phyloP scores from a whole-genome alignment of 2,888 invertebrate species.

The Baronia brevicornis region DNA sequence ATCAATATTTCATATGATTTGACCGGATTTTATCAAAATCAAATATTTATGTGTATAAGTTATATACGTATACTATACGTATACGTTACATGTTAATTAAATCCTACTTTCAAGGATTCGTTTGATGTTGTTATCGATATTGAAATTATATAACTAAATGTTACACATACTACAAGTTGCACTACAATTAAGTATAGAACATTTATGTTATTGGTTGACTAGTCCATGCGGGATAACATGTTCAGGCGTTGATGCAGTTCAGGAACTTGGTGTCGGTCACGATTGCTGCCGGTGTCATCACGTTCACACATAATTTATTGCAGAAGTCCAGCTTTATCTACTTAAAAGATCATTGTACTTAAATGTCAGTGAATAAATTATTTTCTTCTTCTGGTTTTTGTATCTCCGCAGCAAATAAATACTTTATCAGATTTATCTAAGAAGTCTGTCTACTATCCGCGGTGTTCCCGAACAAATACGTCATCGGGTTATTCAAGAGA shows the following conservation, averaged over 20 bases:
- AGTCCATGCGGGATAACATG: constrained; percentile 18
- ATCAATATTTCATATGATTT: too few species aligned
- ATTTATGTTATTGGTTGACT: constrained; percentile 22
- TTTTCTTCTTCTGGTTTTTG: constrained; percentile 4
- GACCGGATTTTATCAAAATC: too few species aligned
- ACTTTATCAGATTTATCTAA: too few species aligned
- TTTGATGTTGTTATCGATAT: constrained; percentile 10
- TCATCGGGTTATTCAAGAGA: too few species aligned
- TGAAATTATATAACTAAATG: constrained; percentile 11
- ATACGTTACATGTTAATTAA: constrained; percentile 7
- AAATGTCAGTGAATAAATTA: constrained; percentile 21
- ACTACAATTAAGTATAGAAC: too few species aligned
- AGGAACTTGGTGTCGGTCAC: constrained; percentile 51
- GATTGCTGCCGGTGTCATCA: constrained; percentile 34
- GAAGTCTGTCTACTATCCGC: too few species aligned
- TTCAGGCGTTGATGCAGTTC: constrained; percentile 29
- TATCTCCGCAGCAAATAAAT: too few species aligned
- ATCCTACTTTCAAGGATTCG: constrained; percentile 15
- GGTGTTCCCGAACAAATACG: too few species aligned
- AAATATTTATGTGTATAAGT: too few species aligned
- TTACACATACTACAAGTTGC: constrained; percentile 9
- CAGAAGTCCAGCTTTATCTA: constrained; percentile 19
- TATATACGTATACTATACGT: constrained; percentile 1
- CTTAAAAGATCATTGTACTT: constrained; percentile 29
- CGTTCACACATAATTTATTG: constrained; percentile 29